phyloP scores from a whole-genome alignment of 2,113 vertebrate species.

The Phrynosoma blainvillii region DNA sequence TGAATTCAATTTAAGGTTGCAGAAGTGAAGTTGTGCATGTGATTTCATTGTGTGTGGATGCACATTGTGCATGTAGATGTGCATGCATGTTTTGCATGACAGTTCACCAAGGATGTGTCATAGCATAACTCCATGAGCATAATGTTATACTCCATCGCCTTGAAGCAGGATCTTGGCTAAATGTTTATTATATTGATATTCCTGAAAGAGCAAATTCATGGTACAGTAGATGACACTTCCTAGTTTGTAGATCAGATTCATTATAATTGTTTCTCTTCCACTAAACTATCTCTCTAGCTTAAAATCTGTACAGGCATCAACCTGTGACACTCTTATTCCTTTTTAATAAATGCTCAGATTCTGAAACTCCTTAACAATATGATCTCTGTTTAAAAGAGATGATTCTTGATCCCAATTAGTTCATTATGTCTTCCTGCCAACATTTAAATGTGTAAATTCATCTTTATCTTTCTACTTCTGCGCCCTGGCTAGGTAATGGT shows the following conservation, averaged over 20 bases:
- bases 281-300: not conserved
- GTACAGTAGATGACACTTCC: no score
- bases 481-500: slow-evolving; percentile 39
- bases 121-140: no score
- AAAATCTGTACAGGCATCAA: not conserved
- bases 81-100: no score
- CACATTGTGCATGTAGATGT: no score
- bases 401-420: slow-evolving; percentile 1
- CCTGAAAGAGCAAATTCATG: no score
- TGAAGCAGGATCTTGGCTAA: no score
- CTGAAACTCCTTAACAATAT: slow-evolving; percentile 1
- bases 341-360: slow-evolving; percentile 25
- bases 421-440: slow-evolving; percentile 42
- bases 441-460: slow-evolving; percentile 43
- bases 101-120: no score
- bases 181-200: no score
- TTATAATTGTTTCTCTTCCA: not conserved
- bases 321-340: not conserved
- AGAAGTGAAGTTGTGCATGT: no score
- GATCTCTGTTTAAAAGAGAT: not conserved
- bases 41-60: no score
- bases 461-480: slow-evolving; percentile 50
- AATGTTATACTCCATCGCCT: no score
- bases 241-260: not conserved
- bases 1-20: no score